Conservation (phyloP, 1,140 invertebrate species). For the Bathynomus jamesi region DNA sequence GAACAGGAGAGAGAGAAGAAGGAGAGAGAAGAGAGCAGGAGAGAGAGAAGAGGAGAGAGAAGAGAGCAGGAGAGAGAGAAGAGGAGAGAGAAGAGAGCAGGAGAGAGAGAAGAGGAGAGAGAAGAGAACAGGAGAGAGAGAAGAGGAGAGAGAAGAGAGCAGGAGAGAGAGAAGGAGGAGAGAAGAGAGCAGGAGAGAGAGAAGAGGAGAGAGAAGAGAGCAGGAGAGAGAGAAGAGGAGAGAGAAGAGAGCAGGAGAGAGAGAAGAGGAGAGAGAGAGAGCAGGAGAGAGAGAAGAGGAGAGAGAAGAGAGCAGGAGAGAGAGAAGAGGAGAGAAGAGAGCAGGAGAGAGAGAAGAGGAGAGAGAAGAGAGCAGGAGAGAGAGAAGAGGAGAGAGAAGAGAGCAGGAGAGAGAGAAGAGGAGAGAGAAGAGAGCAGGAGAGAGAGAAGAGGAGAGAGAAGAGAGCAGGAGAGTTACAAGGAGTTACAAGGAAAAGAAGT, state of each 20-base stretch:
- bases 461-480: too few species aligned
- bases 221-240: not conserved
- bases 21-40: not conserved
- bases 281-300: not conserved
- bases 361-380: too few species aligned
- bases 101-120: not conserved
- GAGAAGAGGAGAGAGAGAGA: not conserved
- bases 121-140: not conserved
- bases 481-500: too few species aligned
- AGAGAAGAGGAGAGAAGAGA: too few species aligned
- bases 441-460: too few species aligned
- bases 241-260: not conserved
- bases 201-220: not conserved
- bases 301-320: not conserved
- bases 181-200: not conserved
- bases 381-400: too few species aligned
- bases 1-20: not conserved
- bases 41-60: not conserved
- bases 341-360: too few species aligned
- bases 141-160: not conserved
- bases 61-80: not conserved
- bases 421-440: too few species aligned
- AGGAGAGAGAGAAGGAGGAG: not conserved
- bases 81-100: not conserved
- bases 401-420: too few species aligned